Evolutionary conservation across 2,113 vertebrate genomes (phyloP).

Genomic region (Grallaria varia): DNA sequence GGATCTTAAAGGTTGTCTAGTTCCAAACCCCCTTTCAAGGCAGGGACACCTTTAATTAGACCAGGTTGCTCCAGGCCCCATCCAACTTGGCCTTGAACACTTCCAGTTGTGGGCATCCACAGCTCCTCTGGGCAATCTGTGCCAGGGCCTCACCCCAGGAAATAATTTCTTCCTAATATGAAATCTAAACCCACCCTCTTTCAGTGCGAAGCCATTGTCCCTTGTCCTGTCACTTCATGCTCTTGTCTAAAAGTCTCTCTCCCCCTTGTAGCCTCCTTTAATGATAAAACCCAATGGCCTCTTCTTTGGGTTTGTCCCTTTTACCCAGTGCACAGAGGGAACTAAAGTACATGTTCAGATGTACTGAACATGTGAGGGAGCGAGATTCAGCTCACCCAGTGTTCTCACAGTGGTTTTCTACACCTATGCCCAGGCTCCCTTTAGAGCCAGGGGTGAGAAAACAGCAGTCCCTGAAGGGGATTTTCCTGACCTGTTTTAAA

Average conservation of each 20-base stretch:
- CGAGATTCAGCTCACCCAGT: not conserved
- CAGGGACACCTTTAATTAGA: rapidly evolving
- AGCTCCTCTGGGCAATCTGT: not conserved
- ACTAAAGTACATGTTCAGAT: not conserved
- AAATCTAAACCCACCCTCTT: not conserved
- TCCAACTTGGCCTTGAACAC: not conserved
- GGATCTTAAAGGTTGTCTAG: not conserved
- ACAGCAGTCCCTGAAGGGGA: not conserved
- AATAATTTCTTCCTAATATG: not conserved
- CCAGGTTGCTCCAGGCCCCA: rapidly evolving
- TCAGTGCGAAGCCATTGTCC: not conserved
- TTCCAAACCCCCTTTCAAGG: not conserved
- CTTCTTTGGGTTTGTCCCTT: not conserved
- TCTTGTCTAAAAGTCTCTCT: not conserved
- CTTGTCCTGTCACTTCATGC: not conserved
- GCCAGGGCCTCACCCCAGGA: not conserved
- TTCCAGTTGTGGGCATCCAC: not conserved
- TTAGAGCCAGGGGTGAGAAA: not conserved
- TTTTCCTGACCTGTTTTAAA: not conserved
- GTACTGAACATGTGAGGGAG: no score
- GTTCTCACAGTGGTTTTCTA: not conserved
- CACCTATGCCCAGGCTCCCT: not conserved
- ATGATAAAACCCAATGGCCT: not conserved
- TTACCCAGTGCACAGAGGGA: not conserved
- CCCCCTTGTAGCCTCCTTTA: not conserved